Base-by-base conservation (phyloP, 2,113 vertebrate genomes). In the Rattus norvegicus region DNA sequence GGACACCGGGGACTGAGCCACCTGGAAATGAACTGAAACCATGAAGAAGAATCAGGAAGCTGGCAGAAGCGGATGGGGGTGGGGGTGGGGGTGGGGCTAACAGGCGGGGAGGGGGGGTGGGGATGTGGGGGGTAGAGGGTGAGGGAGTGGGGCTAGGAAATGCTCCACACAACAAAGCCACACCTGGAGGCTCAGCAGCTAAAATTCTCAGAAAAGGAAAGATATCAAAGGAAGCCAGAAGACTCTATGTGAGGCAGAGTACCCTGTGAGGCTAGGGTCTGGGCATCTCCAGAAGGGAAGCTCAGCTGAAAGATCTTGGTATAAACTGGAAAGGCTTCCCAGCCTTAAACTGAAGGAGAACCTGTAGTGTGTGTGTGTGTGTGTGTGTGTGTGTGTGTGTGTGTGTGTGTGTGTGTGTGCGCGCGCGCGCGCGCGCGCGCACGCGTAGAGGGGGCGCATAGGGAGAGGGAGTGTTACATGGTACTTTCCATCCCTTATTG, bases 251-350 rank as follows among this genome's bases (percentile, higher is more conserved):
- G 81, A 39, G 65, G 2, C 7, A 0, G 16, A 5, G 54, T 83
- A 5, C 24, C n/a, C 22, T 43, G 59, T 24, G n/a, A 24, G n/a
- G 22, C 24, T 2, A 2, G 59, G 59, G 33, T 20, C 16, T 4
- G 0, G 30, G 52, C 28, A 33, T 11, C 22, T 20, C 16, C 36
- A 49, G 26, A 70, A 85, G 89, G 67, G n/a, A 84, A 69, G 22
- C 2, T 47, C 3, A 39, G 85, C 49, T 85, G 16, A 8, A 84
- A 80, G 76, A 6, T 90, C 76, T 93, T 92, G 69, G 33, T 91
- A 61, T 24, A 93, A 77, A 2, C n/a, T 91, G 33, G 28, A 73
- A 96, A 95, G 79, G 75, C 28, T 89, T 70, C 77, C 77, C 56
- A 54, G 19, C 54, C 52, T 93, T 63, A 85, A 67, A 86, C 67